Evolutionary conservation across 2,888 invertebrate species (phyloP).

Genomic region (Erebia ligea): DNA sequence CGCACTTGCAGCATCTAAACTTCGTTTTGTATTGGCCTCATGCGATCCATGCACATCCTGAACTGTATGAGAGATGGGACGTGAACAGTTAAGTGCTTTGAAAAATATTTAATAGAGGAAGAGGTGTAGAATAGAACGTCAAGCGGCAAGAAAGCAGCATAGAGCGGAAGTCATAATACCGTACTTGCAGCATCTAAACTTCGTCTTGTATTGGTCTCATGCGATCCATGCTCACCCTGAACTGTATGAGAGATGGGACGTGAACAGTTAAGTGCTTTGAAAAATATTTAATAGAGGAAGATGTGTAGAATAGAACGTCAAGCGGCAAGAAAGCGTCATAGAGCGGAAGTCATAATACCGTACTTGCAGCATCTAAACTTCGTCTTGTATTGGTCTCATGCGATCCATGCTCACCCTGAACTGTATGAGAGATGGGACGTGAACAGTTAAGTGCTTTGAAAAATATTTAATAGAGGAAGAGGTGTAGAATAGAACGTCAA

Average conservation of each 20-base stretch:
- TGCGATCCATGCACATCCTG: conserved; percentile 65
- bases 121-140: conserved; percentile 50
- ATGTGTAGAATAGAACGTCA: conserved; percentile 53
- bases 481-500: conserved; percentile 53
- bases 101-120: not conserved
- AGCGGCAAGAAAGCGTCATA: conserved; percentile 64
- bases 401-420: conserved; percentile 66
- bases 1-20: conserved; percentile 58
- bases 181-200: conserved; percentile 59
- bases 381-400: conserved; percentile 72
- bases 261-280: conserved; percentile 56
- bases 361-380: conserved; percentile 62
- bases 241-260: conserved; percentile 71
- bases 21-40: conserved; percentile 76
- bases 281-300: not conserved
- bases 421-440: conserved; percentile 72
- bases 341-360: conserved; percentile 67
- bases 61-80: conserved; percentile 73
- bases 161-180: conserved; percentile 69
- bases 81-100: conserved; percentile 56
- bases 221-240: conserved; percentile 67
- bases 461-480: not conserved
- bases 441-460: conserved; percentile 55
- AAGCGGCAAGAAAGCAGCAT: conserved; percentile 66
- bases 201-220: conserved; percentile 74